These are phyloP conservation scores for Margarornis squamiger DNA, from an alignment of 2,797 vertebrate species.

Conservation along the genomic window DNA sequence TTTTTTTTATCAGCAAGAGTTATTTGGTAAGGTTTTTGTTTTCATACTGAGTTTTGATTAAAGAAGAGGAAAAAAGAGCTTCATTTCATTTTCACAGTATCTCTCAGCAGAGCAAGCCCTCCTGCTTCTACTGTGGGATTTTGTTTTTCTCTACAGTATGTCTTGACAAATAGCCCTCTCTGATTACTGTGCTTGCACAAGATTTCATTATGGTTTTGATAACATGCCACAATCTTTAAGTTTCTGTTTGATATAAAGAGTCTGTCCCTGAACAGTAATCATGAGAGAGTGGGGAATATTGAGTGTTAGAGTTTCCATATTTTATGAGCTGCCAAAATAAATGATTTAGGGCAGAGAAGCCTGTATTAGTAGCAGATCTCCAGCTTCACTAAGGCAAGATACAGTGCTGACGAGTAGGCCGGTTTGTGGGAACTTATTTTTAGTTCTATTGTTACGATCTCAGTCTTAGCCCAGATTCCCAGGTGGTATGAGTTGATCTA, in stretches of 20 bases:
- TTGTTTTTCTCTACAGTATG: slow-evolving; percentile 62
- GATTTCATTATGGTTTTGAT: slow-evolving; percentile 73
- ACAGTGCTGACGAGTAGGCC: slow-evolving; percentile 26
- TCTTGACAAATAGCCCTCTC: slow-evolving; percentile 72
- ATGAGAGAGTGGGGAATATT: slow-evolving; percentile 54
- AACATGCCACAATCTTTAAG: slow-evolving; percentile 70
- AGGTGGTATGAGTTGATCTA: slow-evolving; percentile 19
- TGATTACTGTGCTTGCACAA: slow-evolving; percentile 65
- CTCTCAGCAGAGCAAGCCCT: slow-evolving; percentile 45
- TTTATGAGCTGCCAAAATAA: slow-evolving; percentile 72
- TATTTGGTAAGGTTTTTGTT: slow-evolving; percentile 62
- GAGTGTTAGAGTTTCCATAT: slow-evolving; percentile 70
- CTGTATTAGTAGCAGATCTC: slow-evolving; percentile 66
- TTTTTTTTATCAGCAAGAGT: slow-evolving; percentile 35
- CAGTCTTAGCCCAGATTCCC: slow-evolving; percentile 34
- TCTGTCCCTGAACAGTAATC: slow-evolving; percentile 67
- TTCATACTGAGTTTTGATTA: slow-evolving; percentile 65
- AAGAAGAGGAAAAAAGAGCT: slow-evolving; percentile 32
- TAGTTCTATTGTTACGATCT: slow-evolving; percentile 28
- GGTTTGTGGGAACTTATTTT: slow-evolving; percentile 61
- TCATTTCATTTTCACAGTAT: slow-evolving; percentile 63
- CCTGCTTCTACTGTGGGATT: slow-evolving; percentile 67
- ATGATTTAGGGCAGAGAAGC: slow-evolving; percentile 60
- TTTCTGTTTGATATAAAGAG: slow-evolving; percentile 67
- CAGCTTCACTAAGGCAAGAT: slow-evolving; percentile 51